These are phyloP conservation scores for Hirundo rustica DNA, from an alignment of 2,797 vertebrate genomes.

Conservation along the genomic window DNA sequence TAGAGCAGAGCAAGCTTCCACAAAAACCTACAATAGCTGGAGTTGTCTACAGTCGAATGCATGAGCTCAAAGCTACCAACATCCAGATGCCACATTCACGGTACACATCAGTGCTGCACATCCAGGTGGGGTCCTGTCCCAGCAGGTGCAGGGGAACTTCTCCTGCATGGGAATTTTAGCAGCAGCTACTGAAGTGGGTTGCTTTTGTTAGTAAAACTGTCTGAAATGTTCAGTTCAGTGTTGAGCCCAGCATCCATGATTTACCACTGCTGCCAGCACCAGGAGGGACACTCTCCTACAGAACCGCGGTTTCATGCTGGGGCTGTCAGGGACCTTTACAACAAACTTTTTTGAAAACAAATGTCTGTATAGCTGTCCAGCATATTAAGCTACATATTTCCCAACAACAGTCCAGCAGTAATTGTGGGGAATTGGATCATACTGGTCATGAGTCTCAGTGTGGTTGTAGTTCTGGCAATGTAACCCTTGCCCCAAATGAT, in stretches of 20 bases:
- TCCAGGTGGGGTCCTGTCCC: neutral
- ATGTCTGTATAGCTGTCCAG: neutral
- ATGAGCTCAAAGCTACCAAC: rapidly evolving
- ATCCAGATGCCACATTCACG: neutral
- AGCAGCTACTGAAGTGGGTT: neutral
- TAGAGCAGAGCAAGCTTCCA: neutral
- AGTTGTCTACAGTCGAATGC: neutral
- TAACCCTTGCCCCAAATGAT: neutral
- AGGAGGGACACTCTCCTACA: neutral
- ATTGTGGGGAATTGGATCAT: neutral
- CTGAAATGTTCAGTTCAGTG: neutral
- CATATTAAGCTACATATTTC: neutral
- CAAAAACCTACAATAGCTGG: neutral
- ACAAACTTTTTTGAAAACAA: neutral
- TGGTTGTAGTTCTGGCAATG: neutral
- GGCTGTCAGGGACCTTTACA: neutral
- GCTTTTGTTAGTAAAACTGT: neutral
- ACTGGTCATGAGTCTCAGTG: neutral
- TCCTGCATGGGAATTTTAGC: neutral
- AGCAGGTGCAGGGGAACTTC: neutral
- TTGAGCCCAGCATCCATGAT: neutral
- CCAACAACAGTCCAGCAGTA: neutral
- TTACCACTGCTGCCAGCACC: neutral
- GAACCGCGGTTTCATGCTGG: neutral
- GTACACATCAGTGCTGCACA: neutral